phyloP scores from a whole-genome alignment of 2,797 vertebrate genomes.

The Channa striata region DNA sequence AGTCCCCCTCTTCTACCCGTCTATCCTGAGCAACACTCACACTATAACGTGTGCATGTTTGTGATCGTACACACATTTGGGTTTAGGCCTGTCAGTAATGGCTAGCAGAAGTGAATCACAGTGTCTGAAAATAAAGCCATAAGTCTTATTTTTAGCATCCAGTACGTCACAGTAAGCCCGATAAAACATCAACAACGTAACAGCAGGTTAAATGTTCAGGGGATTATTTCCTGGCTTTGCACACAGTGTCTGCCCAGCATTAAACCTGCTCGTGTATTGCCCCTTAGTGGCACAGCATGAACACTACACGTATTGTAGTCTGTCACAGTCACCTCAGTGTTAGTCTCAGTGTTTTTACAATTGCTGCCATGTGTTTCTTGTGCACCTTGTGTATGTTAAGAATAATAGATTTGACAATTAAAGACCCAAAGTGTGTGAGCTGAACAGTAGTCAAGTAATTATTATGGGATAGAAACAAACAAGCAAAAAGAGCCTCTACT shows the following conservation, averaged over 20 bases:
- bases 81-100: constrained; percentile 15
- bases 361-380: constrained; percentile 10
- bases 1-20: constrained; percentile 21
- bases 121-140: constrained; percentile 21
- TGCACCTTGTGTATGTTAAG: constrained; percentile 2
- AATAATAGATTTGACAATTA: constrained; percentile 1
- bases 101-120: constrained; percentile 20
- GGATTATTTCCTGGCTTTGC: constrained; percentile 61
- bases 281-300: constrained; percentile 57
- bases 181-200: constrained; percentile 62
- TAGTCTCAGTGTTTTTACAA: constrained; percentile 4
- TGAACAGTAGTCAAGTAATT: not conserved
- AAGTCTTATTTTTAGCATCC: constrained; percentile 57
- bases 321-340: not conserved
- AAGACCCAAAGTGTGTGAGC: not conserved
- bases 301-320: constrained; percentile 32
- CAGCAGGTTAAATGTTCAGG: constrained; percentile 63
- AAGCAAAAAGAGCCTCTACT: no score
- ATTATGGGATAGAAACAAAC: no score
- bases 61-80: constrained; percentile 26
- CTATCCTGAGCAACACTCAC: constrained; percentile 42
- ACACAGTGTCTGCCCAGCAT: constrained; percentile 35
- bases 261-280: constrained; percentile 51
- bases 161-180: constrained; percentile 43
- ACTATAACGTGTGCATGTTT: constrained; percentile 1